Base-by-base conservation (phyloP, 2,888 invertebrate species). In the Spodoptera picta region DNA sequence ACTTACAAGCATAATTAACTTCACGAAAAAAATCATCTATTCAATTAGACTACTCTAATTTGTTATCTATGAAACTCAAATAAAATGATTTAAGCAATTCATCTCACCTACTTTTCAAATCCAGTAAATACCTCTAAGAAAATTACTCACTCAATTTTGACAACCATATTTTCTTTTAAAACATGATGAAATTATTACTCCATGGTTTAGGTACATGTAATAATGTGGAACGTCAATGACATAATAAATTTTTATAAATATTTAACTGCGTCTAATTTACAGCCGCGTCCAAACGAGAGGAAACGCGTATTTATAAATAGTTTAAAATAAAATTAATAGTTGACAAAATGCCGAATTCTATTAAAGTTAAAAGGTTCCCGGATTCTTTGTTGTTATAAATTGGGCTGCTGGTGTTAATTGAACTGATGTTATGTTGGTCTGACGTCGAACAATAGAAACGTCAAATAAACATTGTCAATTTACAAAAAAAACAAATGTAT, bases 371-470 rank as follows among this genome's bases (percentile, higher is more conserved):
- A 61, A 60, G 53, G 58, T 52, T 48, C 43, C 55, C 53, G 44
- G 19, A 60, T 71, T 65, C 58, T 65, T 71, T 62, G 57, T 64
- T 51, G 54, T 60, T 31, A 71, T 74, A 63, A 60, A 77, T 74
- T 66, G 24, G 0, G 9, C 23, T 14, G 48, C 24, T 12, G 19
- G 6, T 47, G 24, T 43, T 73, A 62, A 66, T 59, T 70, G 24
- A 59, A 59, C 47, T 47, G 24, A 48, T 58, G 49, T 61, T 60
- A 49, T 60, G 54, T 56, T 14, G 14, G 46, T 44, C 47, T 36
- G 49, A 44, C 24, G 11, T 10, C 23, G 50, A 47, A 65, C 58
- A 71, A 67, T 65, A 62, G 23, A 74, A 24, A 48, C 53, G 62
- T 54, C 70, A 41, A 52, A 65, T 73, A 59, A 70, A 60, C 46